These are phyloP conservation scores for Fratercula arctica DNA, from an alignment of 2,797 vertebrate species.

Conservation along the genomic window DNA sequence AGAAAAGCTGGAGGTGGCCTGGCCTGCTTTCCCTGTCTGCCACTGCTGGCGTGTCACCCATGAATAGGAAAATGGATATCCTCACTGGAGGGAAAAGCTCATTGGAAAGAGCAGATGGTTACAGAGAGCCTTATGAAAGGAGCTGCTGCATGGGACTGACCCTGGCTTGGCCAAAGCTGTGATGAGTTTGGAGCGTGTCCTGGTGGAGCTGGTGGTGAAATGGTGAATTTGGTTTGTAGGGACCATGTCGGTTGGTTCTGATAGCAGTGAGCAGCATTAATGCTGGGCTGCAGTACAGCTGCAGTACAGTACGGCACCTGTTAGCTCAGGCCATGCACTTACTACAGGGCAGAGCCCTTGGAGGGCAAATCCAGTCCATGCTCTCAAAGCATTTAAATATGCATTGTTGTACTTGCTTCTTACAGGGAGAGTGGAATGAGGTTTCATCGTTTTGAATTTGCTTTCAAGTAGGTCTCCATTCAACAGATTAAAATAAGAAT, in stretches of 20 bases:
- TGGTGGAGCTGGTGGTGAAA: not conserved
- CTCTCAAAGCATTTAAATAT: not conserved
- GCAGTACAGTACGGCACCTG: not conserved
- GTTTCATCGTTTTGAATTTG: not conserved
- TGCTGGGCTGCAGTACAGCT: not conserved
- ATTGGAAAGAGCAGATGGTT: accelerated
- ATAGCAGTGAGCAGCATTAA: not conserved
- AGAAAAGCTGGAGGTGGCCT: not conserved
- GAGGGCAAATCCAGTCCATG: not conserved
- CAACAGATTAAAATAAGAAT: not conserved
- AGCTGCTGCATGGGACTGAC: not conserved
- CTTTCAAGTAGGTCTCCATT: not conserved
- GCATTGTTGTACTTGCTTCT: not conserved
- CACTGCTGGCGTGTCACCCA: accelerated
- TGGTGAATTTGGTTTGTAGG: not conserved
- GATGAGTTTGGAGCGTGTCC: not conserved
- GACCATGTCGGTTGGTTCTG: accelerated
- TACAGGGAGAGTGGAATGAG: not conserved
- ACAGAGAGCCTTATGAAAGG: not conserved
- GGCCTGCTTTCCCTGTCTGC: not conserved
- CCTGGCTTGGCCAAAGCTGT: not conserved
- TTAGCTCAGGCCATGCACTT: not conserved
- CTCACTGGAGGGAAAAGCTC: accelerated
- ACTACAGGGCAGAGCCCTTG: not conserved
- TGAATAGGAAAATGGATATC: accelerated